Evolutionary conservation across 2,113 vertebrate species (phyloP).

Genomic region (Cheilinus undulatus): DNA sequence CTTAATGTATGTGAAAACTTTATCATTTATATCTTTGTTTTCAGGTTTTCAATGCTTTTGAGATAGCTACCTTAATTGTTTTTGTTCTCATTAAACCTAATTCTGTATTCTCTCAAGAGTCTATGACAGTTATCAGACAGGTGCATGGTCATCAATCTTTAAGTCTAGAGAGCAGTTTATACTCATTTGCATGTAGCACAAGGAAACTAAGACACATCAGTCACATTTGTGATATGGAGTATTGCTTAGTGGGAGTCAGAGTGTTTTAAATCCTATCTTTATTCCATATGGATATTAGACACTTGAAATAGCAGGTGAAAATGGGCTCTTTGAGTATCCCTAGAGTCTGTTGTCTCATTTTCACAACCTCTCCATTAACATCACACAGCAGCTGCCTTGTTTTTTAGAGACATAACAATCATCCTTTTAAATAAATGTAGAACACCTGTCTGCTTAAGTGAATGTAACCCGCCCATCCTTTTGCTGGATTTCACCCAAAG

Average conservation of each 20-base stretch:
- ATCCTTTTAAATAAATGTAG: conserved; percentile 9
- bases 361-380: neutral
- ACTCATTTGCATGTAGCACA: neutral
- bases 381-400: neutral
- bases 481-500: conserved; percentile 34
- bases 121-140: neutral
- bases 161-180: neutral
- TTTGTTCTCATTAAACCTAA: neutral
- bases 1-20: too few species aligned
- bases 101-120: neutral
- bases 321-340: neutral
- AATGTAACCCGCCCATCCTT: conserved; percentile 12
- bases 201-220: neutral
- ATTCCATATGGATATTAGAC: neutral
- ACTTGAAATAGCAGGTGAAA: neutral
- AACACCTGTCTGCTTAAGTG: neutral
- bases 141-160: neutral
- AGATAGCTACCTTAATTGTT: neutral
- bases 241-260: neutral
- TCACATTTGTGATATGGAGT: neutral
- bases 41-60: neutral
- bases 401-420: neutral
- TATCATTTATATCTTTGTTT: neutral
- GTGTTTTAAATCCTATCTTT: neutral
- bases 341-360: neutral